A percentile compares a stretch with the other conserved stretches of the same genome.
phyloP scores from a whole-genome alignment of 2,888 invertebrate species.

The Drosophila nr. perissopoda region DNA sequence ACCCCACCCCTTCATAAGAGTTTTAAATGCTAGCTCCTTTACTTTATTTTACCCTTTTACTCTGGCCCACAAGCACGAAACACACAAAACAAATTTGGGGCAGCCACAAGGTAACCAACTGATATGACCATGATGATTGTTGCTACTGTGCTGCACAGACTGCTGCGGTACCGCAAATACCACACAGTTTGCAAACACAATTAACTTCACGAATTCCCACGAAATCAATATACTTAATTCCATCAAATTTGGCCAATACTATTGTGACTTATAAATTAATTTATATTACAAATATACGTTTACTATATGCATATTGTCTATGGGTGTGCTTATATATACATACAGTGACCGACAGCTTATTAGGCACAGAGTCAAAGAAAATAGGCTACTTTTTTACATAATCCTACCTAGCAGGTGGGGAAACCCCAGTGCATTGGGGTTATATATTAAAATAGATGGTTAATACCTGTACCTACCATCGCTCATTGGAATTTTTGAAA shows the following conservation, averaged over 20 bases:
- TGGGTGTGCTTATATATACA: background rate
- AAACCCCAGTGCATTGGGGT: no score
- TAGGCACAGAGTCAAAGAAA: no score
- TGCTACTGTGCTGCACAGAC: slow-evolving; percentile 3
- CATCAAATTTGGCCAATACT: background rate
- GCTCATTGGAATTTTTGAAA: no score
- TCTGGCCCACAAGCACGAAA: background rate
- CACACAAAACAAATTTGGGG: slow-evolving; percentile 17
- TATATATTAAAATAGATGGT: no score
- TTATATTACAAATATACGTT: background rate
- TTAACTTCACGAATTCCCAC: slow-evolving; percentile 1
- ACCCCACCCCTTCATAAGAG: slow-evolving; percentile 7
- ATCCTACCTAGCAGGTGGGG: no score
- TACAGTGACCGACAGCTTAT: no score
- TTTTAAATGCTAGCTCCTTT: background rate
- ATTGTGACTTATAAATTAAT: background rate
- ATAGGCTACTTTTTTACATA: no score
- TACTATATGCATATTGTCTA: background rate
- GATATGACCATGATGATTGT: slow-evolving; percentile 3
- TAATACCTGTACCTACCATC: no score
- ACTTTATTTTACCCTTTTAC: background rate
- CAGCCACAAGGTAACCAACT: slow-evolving; percentile 13
- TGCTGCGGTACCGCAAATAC: background rate
- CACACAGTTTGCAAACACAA: slow-evolving; percentile 6
- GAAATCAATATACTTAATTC: slow-evolving; percentile 8